These are phyloP conservation scores for Cyclina sinensis DNA, from an alignment of 1,140 invertebrate species.

Conservation along the genomic window DNA sequence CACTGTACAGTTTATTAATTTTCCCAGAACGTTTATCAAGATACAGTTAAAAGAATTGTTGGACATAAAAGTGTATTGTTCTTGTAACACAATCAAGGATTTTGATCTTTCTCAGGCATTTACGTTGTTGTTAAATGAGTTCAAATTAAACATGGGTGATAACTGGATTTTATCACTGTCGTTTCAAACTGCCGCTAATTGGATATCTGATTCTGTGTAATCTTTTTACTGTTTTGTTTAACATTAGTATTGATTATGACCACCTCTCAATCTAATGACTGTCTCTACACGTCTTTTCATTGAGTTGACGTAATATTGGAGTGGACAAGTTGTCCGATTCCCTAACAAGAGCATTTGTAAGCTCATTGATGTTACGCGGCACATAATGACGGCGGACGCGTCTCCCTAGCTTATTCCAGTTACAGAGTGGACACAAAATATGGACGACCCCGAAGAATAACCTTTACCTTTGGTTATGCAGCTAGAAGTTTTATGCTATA, in stretches of 20 bases:
- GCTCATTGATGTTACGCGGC: constrained; percentile 5
- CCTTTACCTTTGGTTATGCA: too few relatives aligned
- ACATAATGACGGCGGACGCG: background rate
- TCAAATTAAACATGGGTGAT: constrained; percentile 1
- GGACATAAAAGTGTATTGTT: constrained; percentile 19
- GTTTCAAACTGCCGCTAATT: background rate
- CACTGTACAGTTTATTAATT: constrained; percentile 20
- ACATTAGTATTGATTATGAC: constrained; percentile 9
- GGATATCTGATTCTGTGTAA: constrained; percentile 5
- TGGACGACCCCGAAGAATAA: too few relatives aligned
- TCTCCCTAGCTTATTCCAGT: background rate
- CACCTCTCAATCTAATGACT: background rate
- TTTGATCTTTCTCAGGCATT: constrained; percentile 16
- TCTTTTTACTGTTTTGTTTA: constrained; percentile 15
- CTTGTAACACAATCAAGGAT: constrained; percentile 8
- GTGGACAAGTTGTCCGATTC: constrained; percentile 26
- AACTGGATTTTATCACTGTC: background rate
- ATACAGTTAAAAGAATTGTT: background rate
- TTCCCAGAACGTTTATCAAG: background rate
- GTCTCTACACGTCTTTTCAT: constrained; percentile 21
- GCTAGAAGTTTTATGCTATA: too few relatives aligned
- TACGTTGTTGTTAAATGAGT: background rate
- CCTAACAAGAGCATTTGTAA: constrained; percentile 2
- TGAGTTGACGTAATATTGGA: constrained; percentile 35
- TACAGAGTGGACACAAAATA: too few relatives aligned